Evolutionary conservation across 2,113 vertebrate genomes (phyloP).

Genomic region (Sebastes fasciatus): DNA sequence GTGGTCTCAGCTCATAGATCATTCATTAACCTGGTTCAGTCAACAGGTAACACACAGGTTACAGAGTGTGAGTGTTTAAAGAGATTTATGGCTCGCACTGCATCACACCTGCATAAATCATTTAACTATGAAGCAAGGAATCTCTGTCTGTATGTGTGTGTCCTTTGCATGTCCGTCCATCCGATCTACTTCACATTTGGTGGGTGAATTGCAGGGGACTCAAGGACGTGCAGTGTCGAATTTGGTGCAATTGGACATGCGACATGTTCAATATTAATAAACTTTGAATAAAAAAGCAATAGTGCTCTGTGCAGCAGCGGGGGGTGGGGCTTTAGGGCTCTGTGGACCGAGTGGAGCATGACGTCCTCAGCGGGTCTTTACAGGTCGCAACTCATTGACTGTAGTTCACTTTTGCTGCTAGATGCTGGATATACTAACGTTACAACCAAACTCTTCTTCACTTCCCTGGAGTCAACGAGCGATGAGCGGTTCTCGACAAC

Average conservation of each 20-base stretch:
- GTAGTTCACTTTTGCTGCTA: background rate
- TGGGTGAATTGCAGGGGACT: background rate
- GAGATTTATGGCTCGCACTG: slow-evolving; percentile 9
- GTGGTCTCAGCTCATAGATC: slow-evolving; percentile 26
- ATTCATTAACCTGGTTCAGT: slow-evolving; percentile 38
- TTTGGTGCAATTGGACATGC: background rate
- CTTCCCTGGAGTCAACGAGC: too few species aligned
- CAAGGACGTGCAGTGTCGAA: background rate
- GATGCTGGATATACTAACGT: too few species aligned
- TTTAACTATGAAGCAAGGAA: background rate
- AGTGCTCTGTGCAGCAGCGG: too few species aligned
- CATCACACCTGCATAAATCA: slow-evolving; percentile 4
- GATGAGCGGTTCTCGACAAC: too few species aligned
- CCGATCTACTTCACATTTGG: background rate
- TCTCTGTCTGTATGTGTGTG: background rate
- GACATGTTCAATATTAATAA: too few species aligned
- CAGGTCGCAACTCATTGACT: background rate
- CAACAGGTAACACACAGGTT: slow-evolving; percentile 36
- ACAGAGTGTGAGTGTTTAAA: background rate
- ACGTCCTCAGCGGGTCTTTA: too few species aligned
- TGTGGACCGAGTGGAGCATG: too few species aligned
- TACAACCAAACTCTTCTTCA: too few species aligned
- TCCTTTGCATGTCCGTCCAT: background rate
- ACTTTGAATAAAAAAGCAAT: too few species aligned
- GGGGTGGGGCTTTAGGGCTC: too few species aligned